Evolutionary conservation across 2,113 vertebrate species (phyloP), one percentile per base, ranked within the genome.

Genomic region (Psilopsiagon aymara): DNA sequence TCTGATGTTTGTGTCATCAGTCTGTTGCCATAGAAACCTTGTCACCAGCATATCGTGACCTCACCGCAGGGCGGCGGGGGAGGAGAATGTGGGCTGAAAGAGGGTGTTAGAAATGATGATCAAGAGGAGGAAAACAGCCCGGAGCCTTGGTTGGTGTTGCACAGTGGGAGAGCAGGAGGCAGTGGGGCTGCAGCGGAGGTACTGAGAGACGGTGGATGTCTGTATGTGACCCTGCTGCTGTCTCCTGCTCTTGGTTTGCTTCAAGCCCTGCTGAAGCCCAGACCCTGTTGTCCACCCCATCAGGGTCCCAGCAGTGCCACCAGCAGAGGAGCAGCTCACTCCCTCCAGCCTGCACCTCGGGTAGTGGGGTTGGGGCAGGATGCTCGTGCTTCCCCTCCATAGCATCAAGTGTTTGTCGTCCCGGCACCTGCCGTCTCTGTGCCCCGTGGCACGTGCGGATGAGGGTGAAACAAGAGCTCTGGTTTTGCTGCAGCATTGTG

Each of bases 11-110:
- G 55, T 97, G 97, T 97, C 97, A 94, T 97, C 97, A 95, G 97
- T 76, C 95, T 92, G 98, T 98, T 97, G 95, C 97, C 95, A 90
- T 95, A 98, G 98, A 75, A 95, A 94, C 96, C 24, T 43, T 97
- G 95, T 97, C 97, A 96, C 91, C 64, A 82, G 97, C 33, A 88
- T 81, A 91, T 97, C 71, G 2, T 96, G 98, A 97, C 97, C 96
- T 97, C 97, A 95, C 82, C 8, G 84, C 17, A 59, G 94, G 86
- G 55, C 88, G 86, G 96, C 95, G 49, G 43, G 62, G 79, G 92
- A 91, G 93, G 94, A 67, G 62, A 82, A 82, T 73, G 88, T 57
- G 88, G 93, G 95, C 75, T 82, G 91, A 84, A 51, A 77, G 79
- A 24, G 0, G 43, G 10, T 31, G 7, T 60, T 82, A 35, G 59